These are phyloP conservation scores for Gnathonemus longibarbis DNA, from an alignment of 2,113 vertebrate species.

Conservation along the genomic window DNA sequence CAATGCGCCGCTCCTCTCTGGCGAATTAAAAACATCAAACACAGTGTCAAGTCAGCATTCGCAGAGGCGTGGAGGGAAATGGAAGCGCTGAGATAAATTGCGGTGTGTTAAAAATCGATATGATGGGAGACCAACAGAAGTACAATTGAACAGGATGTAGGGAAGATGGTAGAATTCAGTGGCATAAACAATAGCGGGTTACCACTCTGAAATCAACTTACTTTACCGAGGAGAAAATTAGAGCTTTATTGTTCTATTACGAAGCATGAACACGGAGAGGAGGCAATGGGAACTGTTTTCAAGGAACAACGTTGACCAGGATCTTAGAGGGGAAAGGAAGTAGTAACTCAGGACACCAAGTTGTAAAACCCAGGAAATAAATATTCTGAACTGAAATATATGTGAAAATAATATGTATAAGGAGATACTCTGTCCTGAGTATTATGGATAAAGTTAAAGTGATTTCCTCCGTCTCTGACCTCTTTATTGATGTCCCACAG, in stretches of 20 bases:
- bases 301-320: not conserved
- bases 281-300: not conserved
- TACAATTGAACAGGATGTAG: not conserved
- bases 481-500: not conserved
- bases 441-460: not conserved
- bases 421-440: not conserved
- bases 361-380: not conserved
- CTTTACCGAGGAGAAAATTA: not conserved
- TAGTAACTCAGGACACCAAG: not conserved
- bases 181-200: not conserved
- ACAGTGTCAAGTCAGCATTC: constrained; percentile 3
- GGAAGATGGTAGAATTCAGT: not conserved
- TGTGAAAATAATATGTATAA: not conserved
- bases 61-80: constrained; percentile 6
- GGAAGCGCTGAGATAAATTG: not conserved
- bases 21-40: constrained; percentile 13
- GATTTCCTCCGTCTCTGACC: not conserved
- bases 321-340: not conserved
- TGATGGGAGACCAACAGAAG: not conserved
- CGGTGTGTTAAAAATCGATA: constrained; percentile 4
- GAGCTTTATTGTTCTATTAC: not conserved
- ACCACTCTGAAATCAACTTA: not conserved
- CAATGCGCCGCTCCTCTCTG: not conserved
- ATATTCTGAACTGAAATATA: not conserved
- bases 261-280: not conserved